These are phyloP conservation scores for Leistus spinibarbis DNA, from an alignment of 2,888 invertebrate species.

Conservation along the genomic window DNA sequence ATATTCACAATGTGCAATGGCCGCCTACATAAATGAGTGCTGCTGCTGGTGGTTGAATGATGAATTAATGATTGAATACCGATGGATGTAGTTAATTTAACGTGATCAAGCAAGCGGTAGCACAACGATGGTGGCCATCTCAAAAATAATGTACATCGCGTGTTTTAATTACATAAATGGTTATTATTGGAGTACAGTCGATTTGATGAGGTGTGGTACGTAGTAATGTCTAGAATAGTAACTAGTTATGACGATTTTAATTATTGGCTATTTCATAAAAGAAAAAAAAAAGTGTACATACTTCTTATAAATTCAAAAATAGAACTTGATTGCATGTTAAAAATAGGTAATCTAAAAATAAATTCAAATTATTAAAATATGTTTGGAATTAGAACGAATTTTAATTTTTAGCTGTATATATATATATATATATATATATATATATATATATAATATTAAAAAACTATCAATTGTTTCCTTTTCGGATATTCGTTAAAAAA, in stretches of 20 bases:
- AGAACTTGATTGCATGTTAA: no score
- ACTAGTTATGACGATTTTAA: conserved; percentile 27
- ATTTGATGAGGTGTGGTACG: conserved; percentile 17
- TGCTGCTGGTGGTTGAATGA: conserved; percentile 2
- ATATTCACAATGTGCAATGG: conserved; percentile 2
- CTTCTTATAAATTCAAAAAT: no score
- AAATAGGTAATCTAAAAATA: no score
- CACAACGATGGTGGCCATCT: conserved; percentile 20
- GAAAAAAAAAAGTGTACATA: no score
- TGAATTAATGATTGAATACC: conserved; percentile 29
- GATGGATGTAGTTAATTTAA: conserved; percentile 27
- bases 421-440: no score
- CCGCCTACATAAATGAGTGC: conserved; percentile 9
- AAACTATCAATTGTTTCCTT: no score
- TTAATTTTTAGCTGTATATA: no score
- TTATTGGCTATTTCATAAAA: conserved; percentile 24
- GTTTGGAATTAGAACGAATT: no score
- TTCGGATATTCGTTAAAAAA: no score
- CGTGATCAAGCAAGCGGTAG: conserved; percentile 23
- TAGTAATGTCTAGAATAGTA: conserved; percentile 21
- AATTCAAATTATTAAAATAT: no score
- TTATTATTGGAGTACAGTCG: neutral
- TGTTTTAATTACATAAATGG: conserved; percentile 34
- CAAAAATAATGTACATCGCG: conserved; percentile 14
- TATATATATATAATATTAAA: no score